Base-by-base conservation (phyloP, 2,113 vertebrate species). In the Podarcis cretensis region DNA sequence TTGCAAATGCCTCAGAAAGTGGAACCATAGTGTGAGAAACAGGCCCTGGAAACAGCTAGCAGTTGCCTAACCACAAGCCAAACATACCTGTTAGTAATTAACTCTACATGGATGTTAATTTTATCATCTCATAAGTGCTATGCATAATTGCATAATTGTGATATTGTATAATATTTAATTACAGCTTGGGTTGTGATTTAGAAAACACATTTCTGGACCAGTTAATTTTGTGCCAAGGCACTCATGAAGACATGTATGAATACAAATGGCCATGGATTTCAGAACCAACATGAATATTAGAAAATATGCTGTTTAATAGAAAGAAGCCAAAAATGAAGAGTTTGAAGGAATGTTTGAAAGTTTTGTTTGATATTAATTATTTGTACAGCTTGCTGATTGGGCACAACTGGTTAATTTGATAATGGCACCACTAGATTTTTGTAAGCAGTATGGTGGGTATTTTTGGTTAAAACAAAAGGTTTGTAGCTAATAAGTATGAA, bases 21-120 rank as follows among this genome's bases (percentile, higher is more conserved):
- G 40, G 89, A 92, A n/a, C 69, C 89, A 95, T 92, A 63, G 90
- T 57, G 90, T 5, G 3, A 4, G 71, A 90, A 94, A 92, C 90
- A 91, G 89, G 92, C 87, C 91, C 81, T 85, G 73, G 93, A 92
- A 93, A 91, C 16, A 85, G 92, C 94, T 88, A 94, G 80, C 91
- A 63, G 91, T 90, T 93, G 93, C 93, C 93, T 89, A 94, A 92
- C 94, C 93, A 0, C 94, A 94, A 90, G 83, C 90, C 92, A 88
- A 92, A 94, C 85, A 87, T 92, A 91, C 92, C 96, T 97, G 97
- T 94, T 95, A 96, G 89, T 92, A 96, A 96, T 97, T 96, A 97
- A 95, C 93, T 75, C 73, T 78, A 68, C 87, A 69, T 78, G 90
- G 77, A 30, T 85, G 85, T 89, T 95, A 93, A 95, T 95, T 93